phyloP scores from a whole-genome alignment of 2,888 invertebrate species.

The Hydroisotoma schaefferi region DNA sequence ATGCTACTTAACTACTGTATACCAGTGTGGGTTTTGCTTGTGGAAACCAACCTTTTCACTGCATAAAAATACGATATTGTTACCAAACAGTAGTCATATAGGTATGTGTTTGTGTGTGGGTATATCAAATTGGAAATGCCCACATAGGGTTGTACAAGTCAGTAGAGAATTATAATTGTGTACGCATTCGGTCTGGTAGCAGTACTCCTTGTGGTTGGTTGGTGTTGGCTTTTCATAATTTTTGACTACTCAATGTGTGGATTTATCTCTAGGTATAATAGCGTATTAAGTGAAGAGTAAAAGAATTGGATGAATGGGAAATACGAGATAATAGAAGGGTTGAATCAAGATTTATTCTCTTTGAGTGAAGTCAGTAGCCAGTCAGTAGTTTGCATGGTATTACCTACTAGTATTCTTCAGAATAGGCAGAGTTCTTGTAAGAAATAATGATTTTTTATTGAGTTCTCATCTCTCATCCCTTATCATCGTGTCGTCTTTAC shows the following conservation, averaged over 20 bases:
- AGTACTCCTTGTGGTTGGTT: too few species aligned
- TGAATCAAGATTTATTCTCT: neutral
- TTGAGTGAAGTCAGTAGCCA: neutral
- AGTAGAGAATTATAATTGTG: too few species aligned
- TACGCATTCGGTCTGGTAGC: too few species aligned
- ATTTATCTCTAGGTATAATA: conserved; percentile 6
- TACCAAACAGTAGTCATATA: too few species aligned
- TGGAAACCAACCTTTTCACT: too few species aligned
- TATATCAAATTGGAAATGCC: conserved; percentile 1
- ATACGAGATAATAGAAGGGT: conserved; percentile 8
- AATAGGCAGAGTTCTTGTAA: neutral
- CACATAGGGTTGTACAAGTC: too few species aligned
- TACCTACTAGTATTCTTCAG: neutral
- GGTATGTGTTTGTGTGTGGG: too few species aligned
- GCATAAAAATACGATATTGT: too few species aligned
- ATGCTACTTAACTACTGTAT: too few species aligned
- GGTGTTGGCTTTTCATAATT: conserved; percentile 3
- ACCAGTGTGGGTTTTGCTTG: too few species aligned
- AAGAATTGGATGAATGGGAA: conserved; percentile 6
- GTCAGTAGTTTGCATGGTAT: neutral
- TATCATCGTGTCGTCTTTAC: neutral
- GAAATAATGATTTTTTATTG: neutral
- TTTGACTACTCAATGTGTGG: neutral
- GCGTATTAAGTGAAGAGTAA: neutral
- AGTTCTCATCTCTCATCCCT: neutral